Percentiles rank a stretch among this genome's conserved stretches.
phyloP scores from a whole-genome alignment of 2,113 vertebrate genomes.

The Bombycilla garrulus region DNA sequence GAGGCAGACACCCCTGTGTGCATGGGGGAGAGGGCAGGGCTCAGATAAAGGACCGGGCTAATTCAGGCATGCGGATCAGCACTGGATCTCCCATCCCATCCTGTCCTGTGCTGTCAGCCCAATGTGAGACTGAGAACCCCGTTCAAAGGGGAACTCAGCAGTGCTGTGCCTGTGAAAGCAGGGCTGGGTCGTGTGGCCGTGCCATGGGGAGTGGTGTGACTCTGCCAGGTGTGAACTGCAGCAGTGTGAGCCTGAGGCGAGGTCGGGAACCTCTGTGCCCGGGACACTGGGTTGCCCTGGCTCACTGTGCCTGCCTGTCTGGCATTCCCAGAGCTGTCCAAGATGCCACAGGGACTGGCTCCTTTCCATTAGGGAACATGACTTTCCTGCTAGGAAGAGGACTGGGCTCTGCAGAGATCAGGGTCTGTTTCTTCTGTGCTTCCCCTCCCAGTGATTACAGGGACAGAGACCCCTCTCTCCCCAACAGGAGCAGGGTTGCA shows the following conservation, averaged over 20 bases:
- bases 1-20: background rate
- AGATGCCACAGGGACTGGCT: background rate
- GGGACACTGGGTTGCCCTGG: rapidly evolving
- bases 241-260: background rate
- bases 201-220: background rate
- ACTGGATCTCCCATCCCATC: background rate
- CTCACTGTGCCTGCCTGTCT: background rate
- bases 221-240: background rate
- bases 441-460: background rate
- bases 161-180: background rate
- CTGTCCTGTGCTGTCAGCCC: background rate
- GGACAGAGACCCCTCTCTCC: background rate
- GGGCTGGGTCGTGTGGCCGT: background rate
- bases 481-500: rapidly evolving
- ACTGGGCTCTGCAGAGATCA: background rate
- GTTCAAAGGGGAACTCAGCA: background rate
- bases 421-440: background rate
- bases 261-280: background rate
- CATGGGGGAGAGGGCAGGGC: rapidly evolving
- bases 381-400: background rate
- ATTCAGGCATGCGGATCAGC: background rate
- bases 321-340: background rate
- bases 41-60: background rate
- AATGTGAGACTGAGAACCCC: rapidly evolving
- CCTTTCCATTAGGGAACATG: background rate